phyloP scores from a whole-genome alignment of 2,888 invertebrate species.

The Dermolepida albohirtum region DNA sequence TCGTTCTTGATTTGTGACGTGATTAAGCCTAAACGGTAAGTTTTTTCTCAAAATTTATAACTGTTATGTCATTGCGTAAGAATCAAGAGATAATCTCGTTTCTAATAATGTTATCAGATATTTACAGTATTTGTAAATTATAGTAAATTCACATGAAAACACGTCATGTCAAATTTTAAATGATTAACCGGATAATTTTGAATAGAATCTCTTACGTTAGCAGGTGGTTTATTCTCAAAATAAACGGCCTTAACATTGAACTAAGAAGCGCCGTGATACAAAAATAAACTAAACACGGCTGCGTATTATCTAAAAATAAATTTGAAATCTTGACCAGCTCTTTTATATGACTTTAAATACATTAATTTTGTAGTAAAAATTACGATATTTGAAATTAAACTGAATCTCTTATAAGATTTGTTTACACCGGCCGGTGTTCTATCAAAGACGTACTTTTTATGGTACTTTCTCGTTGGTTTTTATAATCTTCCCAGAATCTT shows the following conservation, averaged over 20 bases:
- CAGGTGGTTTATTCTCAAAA: constrained; percentile 35
- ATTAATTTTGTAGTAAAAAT: constrained; percentile 16
- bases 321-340: constrained; percentile 27
- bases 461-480: constrained; percentile 34
- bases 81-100: constrained; percentile 2
- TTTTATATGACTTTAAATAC: constrained; percentile 28
- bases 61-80: constrained; percentile 17
- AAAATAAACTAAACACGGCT: constrained; percentile 31
- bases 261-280: constrained; percentile 24
- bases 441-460: constrained; percentile 44
- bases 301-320: constrained; percentile 30
- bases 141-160: constrained; percentile 11
- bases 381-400: constrained; percentile 10
- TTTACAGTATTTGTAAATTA: constrained; percentile 13
- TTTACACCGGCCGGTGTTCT: constrained; percentile 46
- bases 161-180: not conserved
- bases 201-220: constrained; percentile 13
- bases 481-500: constrained; percentile 36
- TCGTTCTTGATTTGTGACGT: constrained; percentile 53
- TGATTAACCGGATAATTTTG: too few species aligned
- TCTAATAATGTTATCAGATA: constrained; percentile 20
- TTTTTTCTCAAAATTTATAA: constrained; percentile 27
- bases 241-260: constrained; percentile 42
- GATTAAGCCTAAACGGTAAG: constrained; percentile 62
- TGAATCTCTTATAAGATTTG: constrained; percentile 36